Percentiles rank a stretch among this genome's conserved stretches.
Evolutionary conservation across 2,888 invertebrate species (phyloP).

Genomic region (Pantelozetes paolii): DNA sequence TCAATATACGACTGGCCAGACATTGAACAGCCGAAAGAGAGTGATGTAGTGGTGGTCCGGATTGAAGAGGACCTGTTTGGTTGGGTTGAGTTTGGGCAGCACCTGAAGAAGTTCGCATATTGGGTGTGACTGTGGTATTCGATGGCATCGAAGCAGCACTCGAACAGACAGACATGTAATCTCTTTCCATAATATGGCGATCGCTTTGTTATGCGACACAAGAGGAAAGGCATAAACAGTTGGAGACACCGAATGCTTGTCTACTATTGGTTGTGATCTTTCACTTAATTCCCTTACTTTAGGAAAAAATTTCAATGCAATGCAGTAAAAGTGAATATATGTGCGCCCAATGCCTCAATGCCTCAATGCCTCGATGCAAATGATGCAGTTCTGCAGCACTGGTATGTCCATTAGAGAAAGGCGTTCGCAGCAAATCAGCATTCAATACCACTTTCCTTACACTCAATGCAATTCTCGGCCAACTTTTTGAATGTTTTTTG

Average conservation of each 20-base stretch:
- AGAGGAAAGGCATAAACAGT: slow-evolving; percentile 29
- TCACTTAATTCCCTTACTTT: slow-evolving; percentile 26
- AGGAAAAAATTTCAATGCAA: slow-evolving; percentile 32
- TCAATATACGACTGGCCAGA: slow-evolving; percentile 45
- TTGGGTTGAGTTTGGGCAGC: neutral
- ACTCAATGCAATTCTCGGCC: neutral
- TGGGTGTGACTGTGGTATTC: slow-evolving; percentile 35
- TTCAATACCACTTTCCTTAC: neutral
- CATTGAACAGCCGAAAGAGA: slow-evolving; percentile 35
- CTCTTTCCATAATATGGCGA: slow-evolving; percentile 34
- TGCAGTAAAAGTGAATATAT: slow-evolving; percentile 28
- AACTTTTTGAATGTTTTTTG: slow-evolving; percentile 32
- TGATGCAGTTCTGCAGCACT: slow-evolving; percentile 10
- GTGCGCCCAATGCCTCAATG: neutral
- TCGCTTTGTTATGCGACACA: neutral
- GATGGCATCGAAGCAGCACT: slow-evolving; percentile 40
- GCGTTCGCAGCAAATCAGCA: slow-evolving; percentile 34
- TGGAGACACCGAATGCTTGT: slow-evolving; percentile 16
- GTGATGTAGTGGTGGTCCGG: slow-evolving; percentile 38
- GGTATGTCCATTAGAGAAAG: slow-evolving; percentile 20
- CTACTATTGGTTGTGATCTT: slow-evolving; percentile 32
- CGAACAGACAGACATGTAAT: slow-evolving; percentile 30
- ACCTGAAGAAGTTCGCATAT: slow-evolving; percentile 33
- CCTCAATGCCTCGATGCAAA: slow-evolving; percentile 26
- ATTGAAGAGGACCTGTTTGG: slow-evolving; percentile 33